Percentiles rank a stretch among this genome's conserved stretches.
Conservation (phyloP, 2,113 vertebrate genomes). For the Pseudorhombus dupliciocellatus region DNA sequence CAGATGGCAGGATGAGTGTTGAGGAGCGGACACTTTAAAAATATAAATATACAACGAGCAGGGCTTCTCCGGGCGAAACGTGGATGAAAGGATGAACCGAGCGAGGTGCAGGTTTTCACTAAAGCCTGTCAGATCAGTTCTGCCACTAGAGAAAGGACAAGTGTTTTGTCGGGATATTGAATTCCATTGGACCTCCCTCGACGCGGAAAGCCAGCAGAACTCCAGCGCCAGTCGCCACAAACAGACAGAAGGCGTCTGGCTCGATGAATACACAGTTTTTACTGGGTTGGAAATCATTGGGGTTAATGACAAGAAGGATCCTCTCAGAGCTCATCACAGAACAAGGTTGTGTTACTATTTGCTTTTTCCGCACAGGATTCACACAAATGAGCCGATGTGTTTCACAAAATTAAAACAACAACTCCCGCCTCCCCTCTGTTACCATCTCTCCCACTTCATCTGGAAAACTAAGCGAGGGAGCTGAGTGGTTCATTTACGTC, state of each 20-base stretch:
- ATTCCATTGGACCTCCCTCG: slow-evolving; percentile 54
- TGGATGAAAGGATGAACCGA: slow-evolving; percentile 39
- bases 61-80: no score
- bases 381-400: neutral
- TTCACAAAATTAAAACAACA: slow-evolving; percentile 6
- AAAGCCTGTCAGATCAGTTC: slow-evolving; percentile 58
- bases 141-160: slow-evolving; percentile 53
- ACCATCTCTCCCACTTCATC: slow-evolving; percentile 22
- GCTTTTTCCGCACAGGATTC: neutral
- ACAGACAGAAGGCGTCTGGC: slow-evolving; percentile 46
- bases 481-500: slow-evolving; percentile 48
- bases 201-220: slow-evolving; percentile 54
- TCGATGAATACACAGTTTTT: slow-evolving; percentile 28
- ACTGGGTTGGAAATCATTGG: slow-evolving; percentile 9
- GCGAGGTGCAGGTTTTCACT: slow-evolving; percentile 41
- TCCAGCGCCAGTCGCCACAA: slow-evolving; percentile 45
- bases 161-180: slow-evolving; percentile 65
- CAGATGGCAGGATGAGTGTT: slow-evolving; percentile 7
- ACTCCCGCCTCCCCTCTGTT: neutral
- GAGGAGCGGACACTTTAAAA: slow-evolving; percentile 33
- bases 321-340: neutral
- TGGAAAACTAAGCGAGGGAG: slow-evolving; percentile 50
- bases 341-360: neutral
- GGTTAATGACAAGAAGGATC: slow-evolving; percentile 23
- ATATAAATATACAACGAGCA: slow-evolving; percentile 46